Evolutionary conservation across 2,797 vertebrate genomes (phyloP), one percentile per base, ranked within the genome.

Genomic region (Malacoraja senta): DNA sequence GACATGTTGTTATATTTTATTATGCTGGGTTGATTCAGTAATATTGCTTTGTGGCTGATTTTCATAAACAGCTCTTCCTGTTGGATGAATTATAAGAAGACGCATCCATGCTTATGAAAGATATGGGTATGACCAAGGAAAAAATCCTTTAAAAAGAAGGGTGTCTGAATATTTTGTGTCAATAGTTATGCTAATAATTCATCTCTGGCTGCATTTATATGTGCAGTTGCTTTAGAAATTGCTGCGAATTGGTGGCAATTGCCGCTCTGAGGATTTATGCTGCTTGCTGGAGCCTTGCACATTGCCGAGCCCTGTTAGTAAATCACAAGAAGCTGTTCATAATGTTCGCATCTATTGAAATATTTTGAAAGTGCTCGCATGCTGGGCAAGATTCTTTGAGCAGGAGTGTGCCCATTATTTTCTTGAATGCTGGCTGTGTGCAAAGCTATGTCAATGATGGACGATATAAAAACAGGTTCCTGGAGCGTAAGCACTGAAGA

Each of bases 261-360:
- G 29, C n/a, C 8, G 29, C 32, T 65, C 83, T 65, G 83, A 86
- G 83, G 58, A 58, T 58, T 8, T 86, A 58, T 61, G 83, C 83
- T 65, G 15, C 83, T 84, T 13, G 61, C 63, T 58, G 15, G 29
- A n/a, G 13, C 17, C 58, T 65, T 15, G 15, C 6, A 65, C 15
- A 65, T 65, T n/a, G 15, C 53, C 53, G n/a, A 15, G 58, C 58
- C 61, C 63, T 61, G 61, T 86, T 65, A 32, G 58, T 63, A 83
- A 86, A 86, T 86, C 83, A 86, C 83, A 86, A 58, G 13, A 15
- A 63, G 83, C 83, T 63, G 29, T 84, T 53, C 53, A 61, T 53
- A n/a, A n/a, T 61, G 53, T 61, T 61, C 61, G 26, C 83, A 19
- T 86, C 83, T 29, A 86, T 65, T 86, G 83, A 65, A 86, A 86